Evolutionary conservation across 2,113 vertebrate genomes (phyloP).

Genomic region (Xiphophorus hellerii): DNA sequence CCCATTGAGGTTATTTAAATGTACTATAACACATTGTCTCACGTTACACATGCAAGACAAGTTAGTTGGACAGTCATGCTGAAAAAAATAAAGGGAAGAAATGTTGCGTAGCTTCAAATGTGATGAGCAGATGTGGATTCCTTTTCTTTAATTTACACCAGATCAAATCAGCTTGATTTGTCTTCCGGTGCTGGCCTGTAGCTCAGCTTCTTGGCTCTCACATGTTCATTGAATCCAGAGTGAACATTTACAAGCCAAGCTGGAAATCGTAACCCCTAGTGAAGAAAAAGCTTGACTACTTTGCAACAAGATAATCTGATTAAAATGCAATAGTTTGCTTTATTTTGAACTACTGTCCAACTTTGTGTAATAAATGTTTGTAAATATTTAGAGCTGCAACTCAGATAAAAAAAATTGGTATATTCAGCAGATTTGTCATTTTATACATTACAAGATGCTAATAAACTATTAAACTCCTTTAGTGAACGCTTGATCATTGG

Average conservation of each 20-base stretch:
- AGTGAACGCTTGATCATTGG: too few species aligned
- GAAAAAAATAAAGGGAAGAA: constrained; percentile 28
- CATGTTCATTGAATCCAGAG: constrained; percentile 16
- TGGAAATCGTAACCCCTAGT: constrained; percentile 18
- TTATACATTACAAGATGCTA: too few species aligned
- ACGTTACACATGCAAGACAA: constrained; percentile 47
- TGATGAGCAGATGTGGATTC: constrained; percentile 78
- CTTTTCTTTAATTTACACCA: constrained; percentile 67
- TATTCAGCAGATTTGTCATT: too few species aligned
- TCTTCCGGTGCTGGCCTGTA: constrained; percentile 33
- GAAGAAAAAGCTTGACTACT: constrained; percentile 4
- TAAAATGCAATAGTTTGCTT: constrained; percentile 13
- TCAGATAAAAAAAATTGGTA: too few species aligned
- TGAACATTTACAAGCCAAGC: constrained; percentile 22
- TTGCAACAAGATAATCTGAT: constrained; percentile 17
- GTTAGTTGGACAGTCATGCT: constrained; percentile 42
- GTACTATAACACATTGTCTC: constrained; percentile 40
- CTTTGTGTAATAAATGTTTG: too few species aligned
- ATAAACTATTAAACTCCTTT: too few species aligned
- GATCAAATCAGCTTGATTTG: constrained; percentile 53
- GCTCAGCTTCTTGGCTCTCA: constrained; percentile 37
- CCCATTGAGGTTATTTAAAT: constrained; percentile 57
- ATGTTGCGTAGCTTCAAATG: constrained; percentile 55
- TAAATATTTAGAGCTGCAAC: too few species aligned
- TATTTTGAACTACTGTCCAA: constrained; percentile 2